Percentiles rank a stretch among this genome's conserved stretches.
Conservation (phyloP, 2,797 vertebrate species). For the Strix occidentalis region DNA sequence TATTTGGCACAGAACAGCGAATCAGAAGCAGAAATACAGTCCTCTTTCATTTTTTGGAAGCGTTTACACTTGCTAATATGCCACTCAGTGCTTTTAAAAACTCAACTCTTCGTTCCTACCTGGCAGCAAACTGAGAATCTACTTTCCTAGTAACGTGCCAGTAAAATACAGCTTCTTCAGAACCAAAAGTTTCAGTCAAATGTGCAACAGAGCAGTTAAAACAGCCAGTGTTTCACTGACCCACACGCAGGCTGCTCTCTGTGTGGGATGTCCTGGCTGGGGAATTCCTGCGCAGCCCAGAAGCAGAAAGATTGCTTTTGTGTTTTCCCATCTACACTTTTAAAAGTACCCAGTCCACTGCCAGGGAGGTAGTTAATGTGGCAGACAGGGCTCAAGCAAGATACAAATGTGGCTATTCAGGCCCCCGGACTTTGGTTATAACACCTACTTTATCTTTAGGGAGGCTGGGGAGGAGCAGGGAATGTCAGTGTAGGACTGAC, state of each 20-base stretch:
- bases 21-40: conserved; percentile 45
- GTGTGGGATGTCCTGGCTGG: accelerated
- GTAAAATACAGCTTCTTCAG: conserved; percentile 4
- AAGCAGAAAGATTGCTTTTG: neutral
- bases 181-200: neutral
- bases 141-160: neutral
- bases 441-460: neutral
- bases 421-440: neutral
- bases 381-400: neutral
- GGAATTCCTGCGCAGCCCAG: neutral
- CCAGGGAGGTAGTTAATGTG: neutral
- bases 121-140: conserved; percentile 26
- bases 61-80: conserved; percentile 50
- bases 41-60: conserved; percentile 55
- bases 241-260: neutral
- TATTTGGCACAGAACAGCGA: conserved; percentile 37
- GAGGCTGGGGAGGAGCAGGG: neutral
- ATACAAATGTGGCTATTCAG: neutral
- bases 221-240: neutral
- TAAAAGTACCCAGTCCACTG: neutral
- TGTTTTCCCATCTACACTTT: neutral
- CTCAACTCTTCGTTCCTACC: conserved; percentile 28
- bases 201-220: neutral
- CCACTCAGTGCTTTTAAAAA: conserved; percentile 49
- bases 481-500: neutral